A percentile compares a stretch with the other conserved stretches of the same genome.
Evolutionary conservation across 1,140 invertebrate species (phyloP).

Genomic region (Matsumurasca onukii): DNA sequence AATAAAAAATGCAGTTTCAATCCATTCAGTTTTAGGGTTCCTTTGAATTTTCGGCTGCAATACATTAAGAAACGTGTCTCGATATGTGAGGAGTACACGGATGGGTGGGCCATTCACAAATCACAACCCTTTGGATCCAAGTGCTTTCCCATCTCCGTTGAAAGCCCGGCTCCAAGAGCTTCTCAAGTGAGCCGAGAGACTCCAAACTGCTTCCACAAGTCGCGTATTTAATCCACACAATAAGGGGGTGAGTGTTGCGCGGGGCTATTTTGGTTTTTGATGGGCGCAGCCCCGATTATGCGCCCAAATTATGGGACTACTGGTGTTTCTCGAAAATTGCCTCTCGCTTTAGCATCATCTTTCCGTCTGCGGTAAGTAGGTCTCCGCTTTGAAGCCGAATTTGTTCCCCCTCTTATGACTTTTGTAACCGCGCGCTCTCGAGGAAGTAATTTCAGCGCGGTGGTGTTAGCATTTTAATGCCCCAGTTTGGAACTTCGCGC

Average conservation of each 20-base stretch:
- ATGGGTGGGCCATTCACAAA: too few relatives aligned
- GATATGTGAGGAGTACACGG: too few relatives aligned
- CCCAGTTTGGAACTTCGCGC: conserved; percentile 8
- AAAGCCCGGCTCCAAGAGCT: too few relatives aligned
- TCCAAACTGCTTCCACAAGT: too few relatives aligned
- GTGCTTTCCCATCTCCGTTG: too few relatives aligned
- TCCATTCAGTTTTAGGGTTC: too few relatives aligned
- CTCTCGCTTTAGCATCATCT: conserved; percentile 5
- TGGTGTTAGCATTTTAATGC: conserved; percentile 14
- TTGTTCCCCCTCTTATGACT: conserved; percentile 10
- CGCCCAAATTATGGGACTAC: conserved; percentile 15
- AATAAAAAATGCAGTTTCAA: too few relatives aligned
- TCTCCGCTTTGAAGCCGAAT: not conserved
- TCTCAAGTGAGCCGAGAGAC: too few relatives aligned
- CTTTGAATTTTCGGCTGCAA: too few relatives aligned
- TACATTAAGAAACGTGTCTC: too few relatives aligned
- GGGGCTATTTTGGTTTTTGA: conserved; percentile 1
- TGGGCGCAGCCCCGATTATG: conserved; percentile 1
- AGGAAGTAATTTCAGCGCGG: conserved; percentile 10
- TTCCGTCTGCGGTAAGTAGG: not conserved
- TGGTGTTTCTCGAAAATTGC: conserved; percentile 17
- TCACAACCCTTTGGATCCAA: too few relatives aligned
- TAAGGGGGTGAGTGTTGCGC: not conserved
- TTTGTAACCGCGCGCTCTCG: conserved; percentile 1
- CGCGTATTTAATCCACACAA: conserved; percentile 18